Evolutionary conservation across 2,888 invertebrate genomes (phyloP).

Genomic region (Chironomus riparius): DNA sequence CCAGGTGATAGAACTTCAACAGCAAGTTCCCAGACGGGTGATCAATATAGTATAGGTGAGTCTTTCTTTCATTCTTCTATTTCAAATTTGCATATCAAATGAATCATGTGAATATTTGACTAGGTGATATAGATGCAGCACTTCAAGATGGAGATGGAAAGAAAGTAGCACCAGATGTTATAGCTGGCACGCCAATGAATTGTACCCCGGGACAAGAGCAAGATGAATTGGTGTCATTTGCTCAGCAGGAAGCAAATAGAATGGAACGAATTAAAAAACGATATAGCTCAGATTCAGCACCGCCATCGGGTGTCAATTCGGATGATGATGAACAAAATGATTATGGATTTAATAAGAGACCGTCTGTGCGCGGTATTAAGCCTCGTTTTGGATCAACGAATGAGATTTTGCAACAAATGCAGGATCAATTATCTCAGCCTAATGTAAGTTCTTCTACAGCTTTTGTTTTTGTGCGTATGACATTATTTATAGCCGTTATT

Average conservation of each 20-base stretch:
- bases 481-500: too few relatives aligned
- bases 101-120: neutral
- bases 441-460: neutral
- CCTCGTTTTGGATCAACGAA: conserved; percentile 74
- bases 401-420: conserved; percentile 73
- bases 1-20: conserved; percentile 52
- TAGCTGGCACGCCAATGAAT: conserved; percentile 48
- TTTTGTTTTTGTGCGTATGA: neutral
- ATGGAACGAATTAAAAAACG: conserved; percentile 75
- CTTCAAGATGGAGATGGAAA: conserved; percentile 47
- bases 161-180: conserved; percentile 65
- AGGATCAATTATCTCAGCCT: conserved; percentile 50
- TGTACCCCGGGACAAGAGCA: conserved; percentile 42
- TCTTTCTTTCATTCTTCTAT: conserved; percentile 38
- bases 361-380: conserved; percentile 81
- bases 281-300: conserved; percentile 46
- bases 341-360: conserved; percentile 81
- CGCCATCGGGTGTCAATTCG: conserved; percentile 36
- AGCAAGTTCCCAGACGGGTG: conserved; percentile 52
- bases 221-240: conserved; percentile 75
- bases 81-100: conserved; percentile 30
- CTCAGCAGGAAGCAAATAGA: conserved; percentile 71
- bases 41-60: conserved; percentile 52
- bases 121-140: conserved; percentile 46
- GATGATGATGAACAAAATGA: conserved; percentile 76